phyloP scores from a whole-genome alignment of 2,113 vertebrate genomes.

The mouse (Mus musculus) region GRCm39 chr1:89913501-89914000 shows the following conservation, averaged over 20 bases:
- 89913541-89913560: not conserved
- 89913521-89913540: not conserved
- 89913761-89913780: not conserved
- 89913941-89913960: no score
- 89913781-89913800: not conserved
- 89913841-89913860: no score
- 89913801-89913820: no score
- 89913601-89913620: not conserved
- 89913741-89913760: not conserved
- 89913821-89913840: no score
- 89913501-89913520: not conserved
- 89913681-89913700: not conserved
- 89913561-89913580: not conserved
- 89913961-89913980: not conserved
- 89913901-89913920: no score
- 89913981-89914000: not conserved
- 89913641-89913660: not conserved
- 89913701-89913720: constrained; percentile 8
- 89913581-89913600: not conserved
- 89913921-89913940: no score
- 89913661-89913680: not conserved
- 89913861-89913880: no score
- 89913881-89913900: no score
- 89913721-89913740: not conserved
- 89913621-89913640: not conserved